Evolutionary conservation across 2,888 invertebrate genomes (phyloP), one percentile per base, ranked within the genome.

Genomic region (Drosophila fulvimacula): DNA sequence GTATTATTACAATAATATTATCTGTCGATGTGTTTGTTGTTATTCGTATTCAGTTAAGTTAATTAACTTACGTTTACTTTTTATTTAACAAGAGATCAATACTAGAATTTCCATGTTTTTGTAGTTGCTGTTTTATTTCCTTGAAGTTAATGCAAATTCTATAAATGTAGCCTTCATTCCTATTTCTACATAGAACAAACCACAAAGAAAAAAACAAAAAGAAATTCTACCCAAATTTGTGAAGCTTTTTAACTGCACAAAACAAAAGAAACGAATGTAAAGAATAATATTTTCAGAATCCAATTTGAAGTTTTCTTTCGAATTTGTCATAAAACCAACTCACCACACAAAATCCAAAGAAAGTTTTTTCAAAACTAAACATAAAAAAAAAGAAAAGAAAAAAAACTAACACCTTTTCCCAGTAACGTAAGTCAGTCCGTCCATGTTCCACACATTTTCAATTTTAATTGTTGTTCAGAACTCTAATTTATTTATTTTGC

Each of bases 271-370:
- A 2, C 2, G 27, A n/a, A 41, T 17, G 17, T 5, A 17, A 39
- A 17, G n/a, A n/a, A n/a, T n/a, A n/a, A n/a, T n/a, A n/a, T n/a
- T n/a, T 41, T 48, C 7, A 6, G 7, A 34, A 27, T 27, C n/a
- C 15, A 36, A 56, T 34, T 55, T 39, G 0, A 21, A 41, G 62
- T 46, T 10, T 48, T 1, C 24, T 46, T 55, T 56, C 42, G 27
- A 49, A 39, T 77, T 57, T 53, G 9, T 17, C 53, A 63, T 60
- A 49, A 66, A 69, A 71, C 70, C 65, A 91, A 92, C 92, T 92
- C 92, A 92, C 91, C 92, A 92, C 92, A 92, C 92, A 92, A 92
- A 92, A 92, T 92, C 75, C 15, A 89, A 62, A 49, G 44, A 58
- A 65, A n/a, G 1, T 44, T 24, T 24, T 56, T 68, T 19, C 41